Evolutionary conservation across 2,797 vertebrate species (phyloP), one percentile per base, ranked within the genome.

Genomic region (Eurystomus glaucurus): DNA sequence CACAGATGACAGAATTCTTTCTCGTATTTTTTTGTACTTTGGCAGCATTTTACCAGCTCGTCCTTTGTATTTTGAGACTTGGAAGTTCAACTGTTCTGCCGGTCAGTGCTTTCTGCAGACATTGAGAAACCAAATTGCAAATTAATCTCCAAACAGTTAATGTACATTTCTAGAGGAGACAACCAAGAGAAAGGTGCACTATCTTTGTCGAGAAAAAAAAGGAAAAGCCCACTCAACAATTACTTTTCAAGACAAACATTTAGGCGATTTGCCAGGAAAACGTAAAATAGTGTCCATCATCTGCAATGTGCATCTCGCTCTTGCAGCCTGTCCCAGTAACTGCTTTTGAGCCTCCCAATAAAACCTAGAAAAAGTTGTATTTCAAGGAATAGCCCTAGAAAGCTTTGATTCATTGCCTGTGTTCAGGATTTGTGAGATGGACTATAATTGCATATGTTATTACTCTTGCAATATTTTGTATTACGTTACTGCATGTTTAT

Each of bases 361-460:
- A 57, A 91, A 51, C 51, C 21, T 91, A 89, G 62, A 29, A 90
- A 45, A 84, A 75, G 69, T 19, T 92, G 48, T 74, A 50, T 93
- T 90, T 95, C 86, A 94, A 87, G 74, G 70, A 90, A 64, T 45
- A 70, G 83, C 48, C 61, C 64, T 88, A 83, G 94, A 91, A 94
- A 91, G 68, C 70, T 91, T 91, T 97, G 94, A 97, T 96, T 96
- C 88, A 96, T 94, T 93, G 86, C 86, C 96, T 70, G 88, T 70
- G 64, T 60, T 92, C 48, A 64, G 93, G 83, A 79, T 96, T 94
- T 96, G 86, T 74, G 88, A 91, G 93, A 94, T 77, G 85, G 83
- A 65, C 92, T 91, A 50, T 96, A 94, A 93, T 94, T 96, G 75
- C 88, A 23, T 87, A 50, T 96, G 93, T 93, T 96, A 93, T 80